Evolutionary conservation across 92 coral and sea anemone genomes (phyloP), one percentile per base, ranked within the genome.

Genomic region (Diadumene lineata): DNA sequence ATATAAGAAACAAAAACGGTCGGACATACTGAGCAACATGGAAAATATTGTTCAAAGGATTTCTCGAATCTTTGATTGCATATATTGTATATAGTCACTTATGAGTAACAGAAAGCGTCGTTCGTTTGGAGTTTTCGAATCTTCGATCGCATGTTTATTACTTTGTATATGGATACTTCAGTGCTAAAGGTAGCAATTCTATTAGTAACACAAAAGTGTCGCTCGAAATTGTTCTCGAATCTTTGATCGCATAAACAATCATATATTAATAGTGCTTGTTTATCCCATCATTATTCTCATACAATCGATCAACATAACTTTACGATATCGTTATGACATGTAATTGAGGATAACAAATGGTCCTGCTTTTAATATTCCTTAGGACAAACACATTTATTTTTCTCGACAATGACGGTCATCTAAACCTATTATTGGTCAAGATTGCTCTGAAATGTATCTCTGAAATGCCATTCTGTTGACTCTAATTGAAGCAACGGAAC

Each of bases 391-490:
- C 60, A 67, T 68, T 68, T 68, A 78, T 67, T 69, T 78, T 24
- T 43, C 18, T 69, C 55, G 60, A 68, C 73, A 53, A 61, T 9
- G 76, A 19, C 38, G 43, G 55, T 76, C 81, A 34, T 31, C 50
- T 66, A 68, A 34, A 38, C 75, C 76, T 78, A 78, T 78, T 78
- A 78, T 56, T 28, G 22, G 16, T 33, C 53, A 60, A 60, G 67
- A 78, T 78, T 78, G 82, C 82, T 53, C 75, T 66, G 82, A 78
- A 78, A 78, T 78, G 75, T 67, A 66, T 69, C 72, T 67, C 82
- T 56, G 68, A 78, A 68, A 69, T 78, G 82, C 75, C 82, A 78
- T 50, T 66, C 68, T n/a, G 66, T 78, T 78, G 82, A 78, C 82
- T 78, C 29, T 78, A 78, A 78, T 78, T 78, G 82, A 43, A 31